A percentile compares a stretch with the other conserved stretches of the same genome.
phyloP scores from a whole-genome alignment of 2,797 vertebrate genomes.

The Naso thynnoides region DNA sequence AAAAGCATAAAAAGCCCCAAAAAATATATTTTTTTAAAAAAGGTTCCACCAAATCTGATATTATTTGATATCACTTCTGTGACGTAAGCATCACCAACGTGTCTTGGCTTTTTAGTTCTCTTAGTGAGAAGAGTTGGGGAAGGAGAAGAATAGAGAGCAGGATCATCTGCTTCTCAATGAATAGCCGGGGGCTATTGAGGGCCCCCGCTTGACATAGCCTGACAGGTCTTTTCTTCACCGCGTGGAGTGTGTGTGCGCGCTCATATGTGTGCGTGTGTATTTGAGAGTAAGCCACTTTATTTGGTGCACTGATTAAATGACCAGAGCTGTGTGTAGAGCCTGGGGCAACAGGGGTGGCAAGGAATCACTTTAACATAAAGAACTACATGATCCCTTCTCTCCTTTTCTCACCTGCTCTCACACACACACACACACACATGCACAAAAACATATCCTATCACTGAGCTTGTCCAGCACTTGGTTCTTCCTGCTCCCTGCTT shows the following conservation, averaged over 20 bases:
- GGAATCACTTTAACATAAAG: constrained; percentile 72
- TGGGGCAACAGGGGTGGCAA: constrained; percentile 47
- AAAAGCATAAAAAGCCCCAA: too few relatives aligned
- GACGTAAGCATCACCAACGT: constrained; percentile 13
- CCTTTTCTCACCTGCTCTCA: constrained; percentile 58
- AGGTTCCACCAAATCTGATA: constrained; percentile 9
- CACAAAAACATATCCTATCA: constrained; percentile 42
- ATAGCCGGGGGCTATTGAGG: constrained; percentile 69
- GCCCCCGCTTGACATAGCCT: constrained; percentile 85
- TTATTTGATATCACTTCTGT: constrained; percentile 7
- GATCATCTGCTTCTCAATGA: constrained; percentile 70
- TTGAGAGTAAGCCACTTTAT: constrained; percentile 56
- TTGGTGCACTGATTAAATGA: constrained; percentile 66
- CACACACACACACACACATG: constrained; percentile 37
- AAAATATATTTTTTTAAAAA: too few relatives aligned
- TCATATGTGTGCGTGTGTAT: constrained; percentile 29
- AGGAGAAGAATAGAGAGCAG: constrained; percentile 52
- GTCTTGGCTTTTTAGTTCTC: constrained; percentile 55
- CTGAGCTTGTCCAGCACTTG: constrained; percentile 32
- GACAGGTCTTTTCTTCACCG: constrained; percentile 74
- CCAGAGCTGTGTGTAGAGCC: constrained; percentile 53
- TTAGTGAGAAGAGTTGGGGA: constrained; percentile 37
- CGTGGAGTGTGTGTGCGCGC: constrained; percentile 20
- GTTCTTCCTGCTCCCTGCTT: constrained; percentile 82
- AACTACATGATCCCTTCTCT: constrained; percentile 60